Conservation (phyloP, 2,113 vertebrate genomes). For the Podilymbus podiceps region DNA sequence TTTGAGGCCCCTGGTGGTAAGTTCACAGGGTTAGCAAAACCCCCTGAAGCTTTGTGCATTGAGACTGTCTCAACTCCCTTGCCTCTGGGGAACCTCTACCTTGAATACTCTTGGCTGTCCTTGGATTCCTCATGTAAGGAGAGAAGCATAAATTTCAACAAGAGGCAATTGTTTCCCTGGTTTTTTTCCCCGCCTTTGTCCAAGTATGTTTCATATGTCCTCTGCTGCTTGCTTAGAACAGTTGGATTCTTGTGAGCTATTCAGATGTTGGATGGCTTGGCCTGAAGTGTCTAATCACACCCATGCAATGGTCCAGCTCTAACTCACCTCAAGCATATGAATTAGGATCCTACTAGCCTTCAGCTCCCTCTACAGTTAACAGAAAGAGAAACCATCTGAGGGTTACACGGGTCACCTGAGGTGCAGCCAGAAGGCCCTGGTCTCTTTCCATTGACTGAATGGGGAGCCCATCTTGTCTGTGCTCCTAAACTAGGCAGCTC, state of each 20-base stretch:
- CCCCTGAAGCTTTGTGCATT: neutral
- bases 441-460: neutral
- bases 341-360: constrained; percentile 36
- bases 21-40: neutral
- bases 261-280: neutral
- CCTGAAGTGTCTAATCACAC: neutral
- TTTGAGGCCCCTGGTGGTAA: neutral
- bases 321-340: neutral
- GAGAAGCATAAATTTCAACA: neutral
- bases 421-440: neutral
- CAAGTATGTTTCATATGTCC: neutral
- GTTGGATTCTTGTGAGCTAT: neutral
- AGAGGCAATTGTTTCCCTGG: neutral
- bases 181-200: neutral
- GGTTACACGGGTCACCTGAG: neutral
- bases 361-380: constrained; percentile 64
- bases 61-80: neutral
- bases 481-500: neutral
- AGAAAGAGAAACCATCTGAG: neutral
- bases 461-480: neutral
- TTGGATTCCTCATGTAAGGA: neutral
- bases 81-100: neutral
- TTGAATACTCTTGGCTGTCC: neutral
- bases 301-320: neutral
- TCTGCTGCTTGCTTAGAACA: neutral